Percentiles rank a stretch among this genome's conserved stretches.
These are phyloP conservation scores for Dascillus cervinus DNA, from an alignment of 2,888 invertebrate species.

Conservation along the genomic window DNA sequence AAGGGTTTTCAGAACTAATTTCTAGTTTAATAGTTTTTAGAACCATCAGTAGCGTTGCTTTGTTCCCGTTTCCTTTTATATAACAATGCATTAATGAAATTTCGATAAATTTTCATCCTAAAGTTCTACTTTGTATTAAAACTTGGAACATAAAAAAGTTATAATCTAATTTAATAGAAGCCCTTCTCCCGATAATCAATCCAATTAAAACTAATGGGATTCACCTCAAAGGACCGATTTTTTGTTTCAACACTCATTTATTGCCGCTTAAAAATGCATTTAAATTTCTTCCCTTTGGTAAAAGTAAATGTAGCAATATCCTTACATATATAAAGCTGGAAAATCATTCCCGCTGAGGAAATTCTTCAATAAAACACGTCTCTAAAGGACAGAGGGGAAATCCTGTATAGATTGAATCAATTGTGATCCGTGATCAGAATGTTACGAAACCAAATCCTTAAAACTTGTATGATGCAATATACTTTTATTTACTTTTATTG, in stretches of 20 bases:
- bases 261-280: too few species aligned
- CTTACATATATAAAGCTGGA: too few species aligned
- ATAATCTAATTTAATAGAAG: constrained; percentile 8
- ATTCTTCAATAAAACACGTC: constrained; percentile 15
- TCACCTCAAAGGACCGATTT: constrained; percentile 3
- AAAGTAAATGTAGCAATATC: too few species aligned
- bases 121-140: constrained; percentile 14
- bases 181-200: constrained; percentile 7
- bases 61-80: too few species aligned
- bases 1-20: too few species aligned
- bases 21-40: too few species aligned
- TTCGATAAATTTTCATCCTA: constrained; percentile 15
- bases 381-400: constrained; percentile 14
- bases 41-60: too few species aligned
- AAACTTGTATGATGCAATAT: too few species aligned
- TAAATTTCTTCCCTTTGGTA: too few species aligned
- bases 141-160: constrained; percentile 14
- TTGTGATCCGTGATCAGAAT: constrained; percentile 18
- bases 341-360: constrained; percentile 4
- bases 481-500: too few species aligned
- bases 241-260: background rate
- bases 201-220: constrained; percentile 10
- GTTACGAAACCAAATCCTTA: constrained; percentile 4
- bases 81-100: constrained; percentile 15
- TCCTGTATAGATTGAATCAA: constrained; percentile 17